phyloP scores from a whole-genome alignment of 2,113 vertebrate species.

The Antigone vipio region DNA sequence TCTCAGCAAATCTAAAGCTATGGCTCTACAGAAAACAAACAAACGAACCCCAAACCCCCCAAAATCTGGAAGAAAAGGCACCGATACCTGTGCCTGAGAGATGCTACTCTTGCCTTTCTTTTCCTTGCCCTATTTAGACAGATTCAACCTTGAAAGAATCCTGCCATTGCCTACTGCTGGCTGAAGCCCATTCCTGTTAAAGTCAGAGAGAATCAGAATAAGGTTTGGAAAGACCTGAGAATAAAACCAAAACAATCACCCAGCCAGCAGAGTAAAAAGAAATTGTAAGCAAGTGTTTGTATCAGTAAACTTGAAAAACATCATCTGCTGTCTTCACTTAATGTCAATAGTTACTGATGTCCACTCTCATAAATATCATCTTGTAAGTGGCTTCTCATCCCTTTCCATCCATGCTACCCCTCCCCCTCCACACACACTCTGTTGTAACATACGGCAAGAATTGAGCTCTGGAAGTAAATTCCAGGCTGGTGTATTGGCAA shows the following conservation, averaged over 20 bases:
- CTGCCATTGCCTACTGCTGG: not conserved
- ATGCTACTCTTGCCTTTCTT: not conserved
- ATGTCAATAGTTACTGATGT: constrained; percentile 44
- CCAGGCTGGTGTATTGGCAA: not conserved
- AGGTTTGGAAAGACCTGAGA: not conserved
- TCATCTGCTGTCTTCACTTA: constrained; percentile 50
- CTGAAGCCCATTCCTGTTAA: not conserved
- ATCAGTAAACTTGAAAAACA: constrained; percentile 45
- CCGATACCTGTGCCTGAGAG: not conserved
- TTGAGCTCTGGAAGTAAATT: not conserved
- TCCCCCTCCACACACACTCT: not conserved
- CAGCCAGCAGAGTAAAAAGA: constrained; percentile 23
- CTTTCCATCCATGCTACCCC: not conserved
- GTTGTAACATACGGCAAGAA: not conserved
- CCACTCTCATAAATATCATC: constrained; percentile 17
- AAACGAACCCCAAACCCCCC: too few species aligned
- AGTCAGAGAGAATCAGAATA: constrained; percentile 24
- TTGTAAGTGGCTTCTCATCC: constrained; percentile 4
- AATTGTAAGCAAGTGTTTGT: constrained; percentile 32
- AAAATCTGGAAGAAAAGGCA: not conserved
- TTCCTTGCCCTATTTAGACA: not conserved
- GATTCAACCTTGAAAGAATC: not conserved
- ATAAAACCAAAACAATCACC: constrained; percentile 37
- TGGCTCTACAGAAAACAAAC: not conserved
- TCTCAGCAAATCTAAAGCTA: not conserved